phyloP scores from a whole-genome alignment of 53 echinoderm and acorn worm genomes.

The Arbacia lixula region DNA sequence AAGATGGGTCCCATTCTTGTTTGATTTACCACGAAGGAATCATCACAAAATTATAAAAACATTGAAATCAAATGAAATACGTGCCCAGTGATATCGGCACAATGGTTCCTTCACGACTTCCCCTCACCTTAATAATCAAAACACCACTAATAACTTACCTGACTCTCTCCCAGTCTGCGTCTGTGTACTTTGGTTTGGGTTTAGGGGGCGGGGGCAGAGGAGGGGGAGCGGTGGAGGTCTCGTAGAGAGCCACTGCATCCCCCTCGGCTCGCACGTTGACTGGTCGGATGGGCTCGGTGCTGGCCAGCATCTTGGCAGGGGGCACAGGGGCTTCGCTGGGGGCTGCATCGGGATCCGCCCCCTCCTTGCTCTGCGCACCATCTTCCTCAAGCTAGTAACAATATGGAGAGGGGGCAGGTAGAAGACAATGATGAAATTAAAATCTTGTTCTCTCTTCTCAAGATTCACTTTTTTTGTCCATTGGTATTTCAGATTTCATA shows the following conservation, averaged over 20 bases:
- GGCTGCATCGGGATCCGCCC: neutral
- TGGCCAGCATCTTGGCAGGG: neutral
- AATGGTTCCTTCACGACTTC: no score
- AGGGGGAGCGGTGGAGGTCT: conserved; percentile 85
- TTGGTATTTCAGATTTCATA: no score
- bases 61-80: no score
- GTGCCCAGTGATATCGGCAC: no score
- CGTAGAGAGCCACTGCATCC: conserved; percentile 69
- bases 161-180: conserved; percentile 86
- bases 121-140: no score
- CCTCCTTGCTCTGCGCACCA: conserved; percentile 6
- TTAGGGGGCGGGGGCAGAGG: conserved; percentile 63
- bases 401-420: no score
- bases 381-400: conserved; percentile 69
- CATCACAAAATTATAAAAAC: no score
- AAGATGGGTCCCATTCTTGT: no score
- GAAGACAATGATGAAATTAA: no score
- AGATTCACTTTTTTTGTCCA: no score
- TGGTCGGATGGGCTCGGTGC: conserved; percentile 56
- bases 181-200: conserved; percentile 81
- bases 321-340: conserved; percentile 6
- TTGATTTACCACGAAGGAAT: no score
- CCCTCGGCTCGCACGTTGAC: conserved; percentile 51
- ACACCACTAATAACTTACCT: conserved; percentile 77
- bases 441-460: no score